Base-by-base conservation (phyloP, 2,888 invertebrate species). In the Yponomeuta sedellus region DNA sequence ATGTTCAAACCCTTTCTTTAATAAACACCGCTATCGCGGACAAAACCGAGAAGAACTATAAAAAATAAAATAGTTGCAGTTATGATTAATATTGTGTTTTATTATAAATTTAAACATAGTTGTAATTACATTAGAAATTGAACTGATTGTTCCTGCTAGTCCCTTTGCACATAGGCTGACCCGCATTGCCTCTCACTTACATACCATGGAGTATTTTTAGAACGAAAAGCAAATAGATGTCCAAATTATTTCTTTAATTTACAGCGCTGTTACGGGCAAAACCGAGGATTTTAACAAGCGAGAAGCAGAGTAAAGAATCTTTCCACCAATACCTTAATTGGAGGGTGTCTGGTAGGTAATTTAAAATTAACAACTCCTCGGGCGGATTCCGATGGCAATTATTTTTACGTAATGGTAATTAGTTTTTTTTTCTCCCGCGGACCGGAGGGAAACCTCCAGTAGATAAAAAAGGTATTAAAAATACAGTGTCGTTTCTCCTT, bases 261-360 rank as follows among this genome's bases (percentile, higher is more conserved):
- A 34, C 34, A 34, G 34, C 6, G 34, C 8, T 34, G 1, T 34
- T 0, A 8, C 44, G 16, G 16, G 1, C 44, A 16, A 52, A 52
- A 5, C 16, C 44, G 16, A 3, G 16, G 16, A 16, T 16, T 4
- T 2, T 16, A 52, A 2, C 44, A 3, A 52, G 44, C 44, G 44
- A 16, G 44, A 52, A 52, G 16, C 16, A 52, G 16, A 16, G 3
- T 16, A 52, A 52, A 52, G 12, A 52, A 52, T 52, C 44, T 0
- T 52, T 52, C 16, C 16, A 16, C 58, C 62, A 62, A 66, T 66
- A 12, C 61, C 57, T 39, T 67, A 67, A 64, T 64, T 52, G 44
- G 19, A 19, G 39, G 34, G 19, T 56, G 10, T 40, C 34, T 34
- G 61, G 28, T 39, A 56, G 56, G 39, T 57, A 62, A 66, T 62